Evolutionary conservation across 2,113 vertebrate species (phyloP).

Genomic region (Hassar affinis): DNA sequence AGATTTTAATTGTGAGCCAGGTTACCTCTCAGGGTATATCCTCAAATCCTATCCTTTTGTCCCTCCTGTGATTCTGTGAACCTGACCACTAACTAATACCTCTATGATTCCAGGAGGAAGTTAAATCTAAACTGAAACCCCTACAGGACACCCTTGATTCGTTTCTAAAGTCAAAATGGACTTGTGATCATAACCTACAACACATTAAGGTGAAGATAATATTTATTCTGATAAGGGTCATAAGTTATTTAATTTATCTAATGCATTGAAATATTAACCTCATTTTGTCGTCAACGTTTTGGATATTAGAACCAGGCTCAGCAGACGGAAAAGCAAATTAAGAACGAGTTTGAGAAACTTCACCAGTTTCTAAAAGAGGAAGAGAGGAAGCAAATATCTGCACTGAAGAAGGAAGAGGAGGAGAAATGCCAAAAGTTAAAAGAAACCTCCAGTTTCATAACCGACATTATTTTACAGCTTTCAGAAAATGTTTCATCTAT

Average conservation of each 20-base stretch:
- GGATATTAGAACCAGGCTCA: slow-evolving; percentile 10
- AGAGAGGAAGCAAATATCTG: slow-evolving; percentile 11
- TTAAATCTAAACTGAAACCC: background rate
- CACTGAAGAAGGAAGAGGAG: slow-evolving; percentile 45
- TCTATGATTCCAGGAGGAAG: background rate
- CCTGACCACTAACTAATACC: background rate
- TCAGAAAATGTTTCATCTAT: background rate
- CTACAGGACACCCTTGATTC: background rate
- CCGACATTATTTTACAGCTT: slow-evolving; percentile 30
- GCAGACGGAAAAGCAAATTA: slow-evolving; percentile 32
- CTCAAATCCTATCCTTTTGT: background rate
- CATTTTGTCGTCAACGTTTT: background rate
- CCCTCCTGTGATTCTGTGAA: background rate
- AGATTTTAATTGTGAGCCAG: too few species aligned
- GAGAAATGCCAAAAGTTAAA: slow-evolving; percentile 24
- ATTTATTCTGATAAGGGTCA: background rate
- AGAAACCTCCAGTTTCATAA: background rate
- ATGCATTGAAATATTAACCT: background rate
- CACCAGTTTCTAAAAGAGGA: slow-evolving; percentile 45
- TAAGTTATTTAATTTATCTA: background rate
- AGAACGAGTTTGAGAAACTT: slow-evolving; percentile 40
- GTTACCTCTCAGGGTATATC: too few species aligned
- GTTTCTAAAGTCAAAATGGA: background rate
- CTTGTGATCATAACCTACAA: background rate
- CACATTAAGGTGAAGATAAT: background rate